Evolutionary conservation across 2,113 vertebrate species (phyloP).

Genomic region (Corythoichthys haematopterus): DNA sequence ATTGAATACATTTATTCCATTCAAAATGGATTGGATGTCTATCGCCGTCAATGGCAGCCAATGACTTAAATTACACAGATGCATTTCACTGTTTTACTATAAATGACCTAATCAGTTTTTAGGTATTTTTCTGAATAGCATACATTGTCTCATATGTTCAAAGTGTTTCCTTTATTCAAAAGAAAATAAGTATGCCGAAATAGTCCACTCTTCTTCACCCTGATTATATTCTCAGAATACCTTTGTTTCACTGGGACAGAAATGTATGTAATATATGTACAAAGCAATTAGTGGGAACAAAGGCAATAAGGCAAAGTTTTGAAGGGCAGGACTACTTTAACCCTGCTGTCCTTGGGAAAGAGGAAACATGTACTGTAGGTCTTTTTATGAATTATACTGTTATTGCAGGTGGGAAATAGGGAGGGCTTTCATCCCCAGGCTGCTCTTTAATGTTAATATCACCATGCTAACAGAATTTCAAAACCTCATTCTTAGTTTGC

Average conservation of each 20-base stretch:
- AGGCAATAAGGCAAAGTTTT: conserved; percentile 19
- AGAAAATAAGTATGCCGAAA: conserved; percentile 32
- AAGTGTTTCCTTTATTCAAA: conserved; percentile 37
- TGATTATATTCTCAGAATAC: conserved; percentile 59
- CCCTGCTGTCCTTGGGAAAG: conserved; percentile 36
- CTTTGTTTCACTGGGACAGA: conserved; percentile 40
- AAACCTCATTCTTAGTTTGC: conserved; percentile 12
- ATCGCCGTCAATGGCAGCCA: too few relatives aligned
- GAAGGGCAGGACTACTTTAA: conserved; percentile 30
- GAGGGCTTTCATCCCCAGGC: conserved; percentile 16
- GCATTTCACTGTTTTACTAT: too few relatives aligned
- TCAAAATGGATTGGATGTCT: too few relatives aligned
- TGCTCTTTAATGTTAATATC: conserved; percentile 35
- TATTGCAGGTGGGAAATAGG: conserved; percentile 30
- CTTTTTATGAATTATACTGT: conserved; percentile 20
- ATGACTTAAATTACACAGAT: too few relatives aligned
- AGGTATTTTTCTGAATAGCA: too few relatives aligned
- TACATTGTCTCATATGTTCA: conserved; percentile 28
- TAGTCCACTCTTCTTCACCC: conserved; percentile 35
- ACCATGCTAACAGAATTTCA: conserved; percentile 6
- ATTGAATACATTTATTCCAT: too few relatives aligned
- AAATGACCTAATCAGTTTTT: too few relatives aligned
- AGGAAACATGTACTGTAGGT: conserved; percentile 17
- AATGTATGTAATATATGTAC: conserved; percentile 58
- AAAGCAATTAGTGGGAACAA: conserved; percentile 55